phyloP scores from a whole-genome alignment of 2,113 vertebrate species.

The Dipodomys spectabilis region DNA sequence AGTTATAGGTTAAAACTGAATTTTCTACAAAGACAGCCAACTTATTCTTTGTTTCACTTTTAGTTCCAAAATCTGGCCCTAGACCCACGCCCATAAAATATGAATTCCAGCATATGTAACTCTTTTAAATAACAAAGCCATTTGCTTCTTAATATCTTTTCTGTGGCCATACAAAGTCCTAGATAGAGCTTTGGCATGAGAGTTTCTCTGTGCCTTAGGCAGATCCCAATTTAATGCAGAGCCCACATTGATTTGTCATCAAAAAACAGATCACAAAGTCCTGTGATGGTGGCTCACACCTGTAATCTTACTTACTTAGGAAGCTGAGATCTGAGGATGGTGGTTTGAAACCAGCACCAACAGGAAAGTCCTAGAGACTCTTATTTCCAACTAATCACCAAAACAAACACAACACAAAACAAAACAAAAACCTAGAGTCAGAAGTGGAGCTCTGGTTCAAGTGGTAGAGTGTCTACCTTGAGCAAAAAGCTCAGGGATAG shows the following conservation, averaged over 20 bases:
- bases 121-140: neutral
- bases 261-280: neutral
- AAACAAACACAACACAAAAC: too few relatives aligned
- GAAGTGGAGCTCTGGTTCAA: too few relatives aligned
- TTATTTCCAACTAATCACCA: too few relatives aligned
- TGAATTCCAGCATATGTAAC: neutral
- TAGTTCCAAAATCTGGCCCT: neutral
- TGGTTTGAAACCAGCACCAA: too few relatives aligned
- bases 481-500: too few relatives aligned
- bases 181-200: neutral
- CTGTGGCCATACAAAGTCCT: neutral
- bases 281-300: too few relatives aligned
- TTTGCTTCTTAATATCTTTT: neutral
- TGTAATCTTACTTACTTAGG: too few relatives aligned
- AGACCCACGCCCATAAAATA: neutral
- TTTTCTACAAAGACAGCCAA: neutral
- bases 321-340: too few relatives aligned
- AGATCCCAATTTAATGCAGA: neutral
- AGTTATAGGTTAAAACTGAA: neutral
- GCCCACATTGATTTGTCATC: neutral
- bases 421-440: too few relatives aligned
- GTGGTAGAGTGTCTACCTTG: too few relatives aligned
- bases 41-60: neutral
- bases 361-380: too few relatives aligned
- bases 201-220: neutral